These are phyloP conservation scores for Tromatobia lineatoria DNA, from an alignment of 2,888 invertebrate species.

Conservation along the genomic window DNA sequence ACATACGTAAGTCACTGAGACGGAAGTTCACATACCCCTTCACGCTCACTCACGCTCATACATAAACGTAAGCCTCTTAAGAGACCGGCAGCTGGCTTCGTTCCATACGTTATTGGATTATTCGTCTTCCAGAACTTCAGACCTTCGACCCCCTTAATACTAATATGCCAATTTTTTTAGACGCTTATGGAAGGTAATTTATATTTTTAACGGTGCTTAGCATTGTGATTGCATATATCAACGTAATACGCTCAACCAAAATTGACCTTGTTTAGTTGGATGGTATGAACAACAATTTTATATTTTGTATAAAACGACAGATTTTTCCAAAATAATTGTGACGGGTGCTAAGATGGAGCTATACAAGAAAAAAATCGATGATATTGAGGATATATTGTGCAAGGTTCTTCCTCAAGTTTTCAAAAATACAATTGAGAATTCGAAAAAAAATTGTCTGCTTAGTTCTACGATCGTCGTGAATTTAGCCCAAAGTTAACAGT, in stretches of 20 bases:
- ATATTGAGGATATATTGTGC: too few relatives aligned
- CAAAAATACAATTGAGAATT: too few relatives aligned
- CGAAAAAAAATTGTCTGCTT: too few relatives aligned
- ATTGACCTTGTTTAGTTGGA: too few relatives aligned
- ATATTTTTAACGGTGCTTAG: background rate
- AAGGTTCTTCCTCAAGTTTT: too few relatives aligned
- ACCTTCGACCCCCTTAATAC: conserved; percentile 46
- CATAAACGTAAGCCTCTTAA: conserved; percentile 77
- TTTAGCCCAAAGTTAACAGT: too few relatives aligned
- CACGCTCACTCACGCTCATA: conserved; percentile 68
- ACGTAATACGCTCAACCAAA: background rate
- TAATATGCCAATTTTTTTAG: conserved; percentile 45
- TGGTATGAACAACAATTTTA: background rate
- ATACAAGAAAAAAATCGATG: too few relatives aligned
- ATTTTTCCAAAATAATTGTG: too few relatives aligned
- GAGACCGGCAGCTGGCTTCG: conserved; percentile 74
- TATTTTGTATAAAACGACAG: background rate
- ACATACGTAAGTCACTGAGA: conserved; percentile 68
- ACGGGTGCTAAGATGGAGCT: too few relatives aligned
- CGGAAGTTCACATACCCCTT: conserved; percentile 69
- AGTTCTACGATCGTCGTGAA: too few relatives aligned
- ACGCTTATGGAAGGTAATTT: background rate
- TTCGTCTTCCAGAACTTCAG: conserved; percentile 70
- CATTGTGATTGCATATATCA: background rate
- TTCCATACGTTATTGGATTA: conserved; percentile 79